Base-by-base conservation (phyloP, 1,140 invertebrate genomes). In the Laupala kohalensis region DNA sequence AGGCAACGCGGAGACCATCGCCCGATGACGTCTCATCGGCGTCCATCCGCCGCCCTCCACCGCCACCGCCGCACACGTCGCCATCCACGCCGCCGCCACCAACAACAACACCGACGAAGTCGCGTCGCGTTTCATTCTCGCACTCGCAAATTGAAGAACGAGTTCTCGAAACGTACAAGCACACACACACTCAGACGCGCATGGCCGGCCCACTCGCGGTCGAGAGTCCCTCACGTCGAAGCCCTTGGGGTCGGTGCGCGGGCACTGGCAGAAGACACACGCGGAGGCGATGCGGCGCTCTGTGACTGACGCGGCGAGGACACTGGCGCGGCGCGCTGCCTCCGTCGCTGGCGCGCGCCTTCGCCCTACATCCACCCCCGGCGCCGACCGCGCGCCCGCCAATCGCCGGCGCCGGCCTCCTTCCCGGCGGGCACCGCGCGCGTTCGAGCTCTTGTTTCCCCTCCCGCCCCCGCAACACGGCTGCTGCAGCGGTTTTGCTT, bases 401-500 rank as follows among this genome's bases (percentile, higher is more conserved):
- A 69, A 76, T 78, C 29, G 77, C 78, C 68, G 79, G 77, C 5
- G 77, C 73, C 6, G 77, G 30, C 30, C 30, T 37, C 30, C 30
- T 37, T 75, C 71, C 74, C 70, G 62, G 74, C 73, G 23, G 25
- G 64, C 29, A 29, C 73, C n/a, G n/a, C n/a, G n/a, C n/a, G n/a
- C n/a, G n/a, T n/a, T n/a, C n/a, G n/a, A n/a, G n/a, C n/a, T n/a
- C n/a, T n/a, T n/a, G n/a, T n/a, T n/a, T n/a, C n/a, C 26, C 72
- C 73, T 73, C 74, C 75, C 25, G 74, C 71, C 64, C 76, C 69
- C 15, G 76, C 65, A 37, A 37, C 23, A 24, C 24, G 25, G 65
- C 25, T 5, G n/a, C 6, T 19, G 62, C 71, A 74, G 12, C 71
- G 72, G 64, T 73, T 76, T 75, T 74, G 75, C 68, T 74, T 71